Evolutionary conservation across 2,888 invertebrate genomes (phyloP).

Genomic region (Pterobdella sp.): DNA sequence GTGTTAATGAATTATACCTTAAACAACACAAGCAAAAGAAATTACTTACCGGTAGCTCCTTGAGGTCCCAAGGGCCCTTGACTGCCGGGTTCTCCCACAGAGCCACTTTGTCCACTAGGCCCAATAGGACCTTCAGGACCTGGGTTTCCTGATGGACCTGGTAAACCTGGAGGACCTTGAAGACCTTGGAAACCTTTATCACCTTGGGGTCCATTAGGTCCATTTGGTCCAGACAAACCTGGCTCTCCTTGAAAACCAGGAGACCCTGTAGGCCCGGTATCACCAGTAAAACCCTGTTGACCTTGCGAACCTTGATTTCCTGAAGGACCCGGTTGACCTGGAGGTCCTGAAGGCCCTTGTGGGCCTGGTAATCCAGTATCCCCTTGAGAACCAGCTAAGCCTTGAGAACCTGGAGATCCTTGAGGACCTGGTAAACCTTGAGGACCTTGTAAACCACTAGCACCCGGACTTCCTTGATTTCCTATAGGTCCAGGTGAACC

Average conservation of each 20-base stretch:
- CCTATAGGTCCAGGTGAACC: slow-evolving; percentile 24
- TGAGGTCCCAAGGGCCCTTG: slow-evolving; percentile 32
- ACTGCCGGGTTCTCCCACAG: slow-evolving; percentile 30
- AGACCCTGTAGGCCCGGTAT: slow-evolving; percentile 14
- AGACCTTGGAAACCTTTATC: slow-evolving; percentile 26
- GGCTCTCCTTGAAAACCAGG: background rate
- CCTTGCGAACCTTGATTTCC: slow-evolving; percentile 26
- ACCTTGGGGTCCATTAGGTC: slow-evolving; percentile 27
- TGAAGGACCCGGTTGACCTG: slow-evolving; percentile 5
- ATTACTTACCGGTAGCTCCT: slow-evolving; percentile 34
- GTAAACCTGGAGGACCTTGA: slow-evolving; percentile 24
- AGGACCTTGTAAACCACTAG: slow-evolving; percentile 18
- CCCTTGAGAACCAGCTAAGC: slow-evolving; percentile 10
- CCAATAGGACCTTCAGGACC: slow-evolving; percentile 31
- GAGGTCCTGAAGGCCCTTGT: slow-evolving; percentile 26
- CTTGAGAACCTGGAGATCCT: slow-evolving; percentile 6
- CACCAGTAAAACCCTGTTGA: slow-evolving; percentile 24
- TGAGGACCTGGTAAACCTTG: slow-evolving; percentile 23
- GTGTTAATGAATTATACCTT: background rate
- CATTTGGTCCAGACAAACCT: slow-evolving; percentile 23
- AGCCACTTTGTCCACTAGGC: slow-evolving; percentile 28
- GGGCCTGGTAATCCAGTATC: slow-evolving; percentile 26
- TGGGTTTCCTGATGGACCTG: slow-evolving; percentile 27
- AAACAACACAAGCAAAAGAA: background rate
- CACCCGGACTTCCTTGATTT: slow-evolving; percentile 1